Percentiles rank a stretch among this genome's conserved stretches.
Evolutionary conservation across 1,140 invertebrate species (phyloP).

Genomic region (Holcopasites calliopsidis): DNA sequence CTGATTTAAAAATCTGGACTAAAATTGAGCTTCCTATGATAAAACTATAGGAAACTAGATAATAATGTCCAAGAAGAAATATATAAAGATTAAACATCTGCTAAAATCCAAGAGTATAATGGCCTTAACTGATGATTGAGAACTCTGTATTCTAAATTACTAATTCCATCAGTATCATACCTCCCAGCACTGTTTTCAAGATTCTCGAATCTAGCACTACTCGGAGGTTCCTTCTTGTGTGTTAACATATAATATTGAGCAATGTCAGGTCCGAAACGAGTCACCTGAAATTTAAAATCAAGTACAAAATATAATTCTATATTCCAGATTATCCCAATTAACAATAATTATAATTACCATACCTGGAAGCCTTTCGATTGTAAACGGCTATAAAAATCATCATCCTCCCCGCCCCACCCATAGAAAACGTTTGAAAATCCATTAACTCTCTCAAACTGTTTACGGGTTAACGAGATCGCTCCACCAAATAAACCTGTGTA

Average conservation of each 20-base stretch:
- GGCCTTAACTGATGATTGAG: slow-evolving; percentile 74
- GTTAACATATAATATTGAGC: slow-evolving; percentile 89
- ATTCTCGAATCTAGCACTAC: slow-evolving; percentile 81
- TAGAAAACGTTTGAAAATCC: slow-evolving; percentile 95
- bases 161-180: slow-evolving; percentile 84
- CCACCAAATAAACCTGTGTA: slow-evolving; percentile 88
- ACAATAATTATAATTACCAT: slow-evolving; percentile 2
- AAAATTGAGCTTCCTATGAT: background rate
- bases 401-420: slow-evolving; percentile 94
- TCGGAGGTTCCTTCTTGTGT: slow-evolving; percentile 84
- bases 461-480: slow-evolving; percentile 85
- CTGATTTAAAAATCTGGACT: background rate
- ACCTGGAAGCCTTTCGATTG: slow-evolving; percentile 74
- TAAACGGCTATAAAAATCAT: slow-evolving; percentile 87
- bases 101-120: slow-evolving; percentile 77
- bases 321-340: background rate
- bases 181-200: slow-evolving; percentile 81
- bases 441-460: slow-evolving; percentile 90
- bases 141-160: slow-evolving; percentile 79
- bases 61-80: background rate
- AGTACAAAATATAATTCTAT: background rate
- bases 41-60: background rate
- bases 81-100: slow-evolving; percentile 64
- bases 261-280: slow-evolving; percentile 85
- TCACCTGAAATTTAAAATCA: slow-evolving; percentile 78